These are phyloP conservation scores for crab-eating macaque (Macaca fascicularis) DNA, from an alignment of 2,113 vertebrate genomes.

Conservation along the genomic window T2T-MFA8v1.1 NC_088387.1:94064501-94065000, in stretches of 20 bases:
- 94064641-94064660: background rate
- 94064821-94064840: background rate
- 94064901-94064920: background rate
- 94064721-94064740: background rate
- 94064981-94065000: background rate
- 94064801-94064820: constrained; percentile 5
- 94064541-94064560: background rate
- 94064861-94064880: background rate
- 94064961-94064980: background rate
- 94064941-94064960: background rate
- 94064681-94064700: constrained; percentile 52
- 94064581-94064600: background rate
- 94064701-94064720: constrained; percentile 35
- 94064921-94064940: background rate
- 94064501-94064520: constrained; percentile 69
- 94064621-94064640: background rate
- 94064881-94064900: background rate
- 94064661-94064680: constrained; percentile 23
- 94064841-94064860: background rate
- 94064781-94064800: constrained; percentile 36
- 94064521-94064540: constrained; percentile 45
- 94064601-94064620: constrained; percentile 25
- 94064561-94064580: background rate
- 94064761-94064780: background rate
- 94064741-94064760: constrained; percentile 3